Percentiles rank a stretch among this genome's conserved stretches.
These are phyloP conservation scores for Menidia beryllina DNA, from an alignment of 2,113 vertebrate species.

Conservation along the genomic window DNA sequence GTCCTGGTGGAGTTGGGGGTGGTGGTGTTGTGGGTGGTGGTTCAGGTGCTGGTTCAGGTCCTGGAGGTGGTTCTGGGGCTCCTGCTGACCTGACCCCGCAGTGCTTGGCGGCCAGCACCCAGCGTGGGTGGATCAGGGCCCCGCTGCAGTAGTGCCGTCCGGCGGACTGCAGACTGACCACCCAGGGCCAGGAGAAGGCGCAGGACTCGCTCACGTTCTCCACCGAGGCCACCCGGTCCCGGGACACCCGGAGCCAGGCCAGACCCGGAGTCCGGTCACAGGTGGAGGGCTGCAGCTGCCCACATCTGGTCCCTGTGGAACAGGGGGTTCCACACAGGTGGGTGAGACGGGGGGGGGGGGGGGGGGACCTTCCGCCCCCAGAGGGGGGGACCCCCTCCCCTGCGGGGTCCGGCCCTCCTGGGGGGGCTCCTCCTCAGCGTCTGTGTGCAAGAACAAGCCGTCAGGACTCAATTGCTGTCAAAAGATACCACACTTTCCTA, in stretches of 20 bases:
- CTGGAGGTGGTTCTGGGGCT: too few species aligned
- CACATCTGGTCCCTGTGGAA: constrained; percentile 56
- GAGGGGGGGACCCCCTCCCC: constrained; percentile 10
- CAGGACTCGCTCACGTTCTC: constrained; percentile 73
- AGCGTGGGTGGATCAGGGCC: constrained; percentile 76
- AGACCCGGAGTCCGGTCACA: constrained; percentile 33
- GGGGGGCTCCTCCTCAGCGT: too few species aligned
- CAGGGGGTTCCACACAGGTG: neutral
- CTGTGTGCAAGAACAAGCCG: too few species aligned
- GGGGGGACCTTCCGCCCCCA: too few species aligned
- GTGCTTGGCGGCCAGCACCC: constrained; percentile 82
- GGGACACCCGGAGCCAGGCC: constrained; percentile 8
- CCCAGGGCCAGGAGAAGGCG: constrained; percentile 84
- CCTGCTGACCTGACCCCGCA: constrained; percentile 66
- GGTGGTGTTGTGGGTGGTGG: constrained; percentile 84
- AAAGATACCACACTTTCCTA: too few species aligned
- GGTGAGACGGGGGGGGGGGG: too few species aligned
- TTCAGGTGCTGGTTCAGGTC: too few species aligned
- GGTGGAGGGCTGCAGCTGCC: constrained; percentile 21
- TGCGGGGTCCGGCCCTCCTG: neutral
- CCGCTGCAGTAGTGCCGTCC: constrained; percentile 83
- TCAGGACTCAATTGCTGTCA: too few species aligned
- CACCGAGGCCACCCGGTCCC: constrained; percentile 34
- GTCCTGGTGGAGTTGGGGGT: constrained; percentile 80
- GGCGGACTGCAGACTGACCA: constrained; percentile 80